Base-by-base conservation (phyloP, 35 echinoderm and acorn worm species). In the Chiridota heheva region DNA sequence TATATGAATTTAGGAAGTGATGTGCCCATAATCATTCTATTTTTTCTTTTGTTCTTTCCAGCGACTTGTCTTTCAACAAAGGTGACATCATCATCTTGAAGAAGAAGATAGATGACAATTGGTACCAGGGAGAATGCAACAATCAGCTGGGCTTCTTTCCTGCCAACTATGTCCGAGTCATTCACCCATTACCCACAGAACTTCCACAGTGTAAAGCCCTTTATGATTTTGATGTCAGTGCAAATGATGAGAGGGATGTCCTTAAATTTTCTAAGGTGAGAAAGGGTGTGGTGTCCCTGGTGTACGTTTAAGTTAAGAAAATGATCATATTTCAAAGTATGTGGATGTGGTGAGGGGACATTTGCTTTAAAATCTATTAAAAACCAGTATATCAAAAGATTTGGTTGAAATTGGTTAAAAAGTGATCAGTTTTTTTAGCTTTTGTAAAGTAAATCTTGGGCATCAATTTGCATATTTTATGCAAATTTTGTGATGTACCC, bases 61-160 rank as follows among this genome's bases (percentile, higher is more conserved):
- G 95, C 38, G 95, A 98, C 62, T 77, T 98, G 72, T 87, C 95
- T 63, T 98, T 98, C 69, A 91, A 76, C 65, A 98, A 91, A 85
- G 89, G 84, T 43, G 95, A 91, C 69, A 70, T 88, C 27, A 87
- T 98, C 39, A 57, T 81, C 31, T 42, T 98, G 20, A 86, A 77
- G n/a, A 98, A 91, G 63, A 88, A 82, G 68, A 84, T 98, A 2
- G 95, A 98, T 66, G 89, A 98, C 31, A 91, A 98, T 69, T 98
- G 95, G 95, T 98, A 89, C 64, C 84, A 88, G 2, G 95, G 95
- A 2, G 95, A 88, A 40, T 33, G 88, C 4, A 84, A 85, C 37
- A 76, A 77, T 25, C 58, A 84, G 72, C 63, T 87, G 0, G 95
- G 95, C 24, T 98, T 98, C 81, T 91, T 98, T 29, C 95, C 95